A percentile compares a stretch with the other conserved stretches of the same genome.
Evolutionary conservation across 1,140 invertebrate species (phyloP).

Genomic region (Glossosoma conforme): DNA sequence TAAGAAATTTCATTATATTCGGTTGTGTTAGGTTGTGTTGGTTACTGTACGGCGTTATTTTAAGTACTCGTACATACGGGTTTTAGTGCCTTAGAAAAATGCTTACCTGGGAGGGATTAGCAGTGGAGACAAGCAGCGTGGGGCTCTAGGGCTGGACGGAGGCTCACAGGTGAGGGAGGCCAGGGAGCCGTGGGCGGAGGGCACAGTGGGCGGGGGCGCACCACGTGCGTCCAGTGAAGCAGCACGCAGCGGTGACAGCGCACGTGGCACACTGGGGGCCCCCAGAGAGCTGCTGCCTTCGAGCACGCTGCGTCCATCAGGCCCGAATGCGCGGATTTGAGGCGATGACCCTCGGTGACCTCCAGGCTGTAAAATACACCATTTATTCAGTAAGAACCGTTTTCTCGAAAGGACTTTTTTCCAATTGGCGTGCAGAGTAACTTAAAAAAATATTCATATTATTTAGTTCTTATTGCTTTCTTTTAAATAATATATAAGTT

Average conservation of each 20-base stretch:
- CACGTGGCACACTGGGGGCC: constrained; percentile 55
- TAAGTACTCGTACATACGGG: too few species aligned
- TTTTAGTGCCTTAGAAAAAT: too few species aligned
- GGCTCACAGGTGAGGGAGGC: constrained; percentile 48
- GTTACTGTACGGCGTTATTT: too few species aligned
- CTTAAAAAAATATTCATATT: too few species aligned
- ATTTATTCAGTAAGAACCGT: too few species aligned
- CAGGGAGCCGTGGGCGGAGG: constrained; percentile 54
- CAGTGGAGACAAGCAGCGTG: constrained; percentile 64
- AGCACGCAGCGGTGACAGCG: constrained; percentile 68
- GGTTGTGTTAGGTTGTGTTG: too few species aligned
- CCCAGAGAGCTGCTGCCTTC: constrained; percentile 52
- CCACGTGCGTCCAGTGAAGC: constrained; percentile 67
- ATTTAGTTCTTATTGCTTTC: too few species aligned
- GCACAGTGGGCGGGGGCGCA: constrained; percentile 53
- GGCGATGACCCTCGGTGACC: constrained; percentile 72
- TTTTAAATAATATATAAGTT: too few species aligned
- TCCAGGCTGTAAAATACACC: too few species aligned
- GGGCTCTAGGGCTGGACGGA: constrained; percentile 48
- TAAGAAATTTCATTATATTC: too few species aligned
- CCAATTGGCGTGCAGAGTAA: too few species aligned
- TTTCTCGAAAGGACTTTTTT: too few species aligned
- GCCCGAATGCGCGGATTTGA: constrained; percentile 70
- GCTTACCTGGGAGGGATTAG: constrained; percentile 59
- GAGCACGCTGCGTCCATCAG: constrained; percentile 63